A percentile compares a stretch with the other conserved stretches of the same genome.
phyloP scores from a whole-genome alignment of 2,113 vertebrate genomes.

The Potamarius usumacintae region DNA sequence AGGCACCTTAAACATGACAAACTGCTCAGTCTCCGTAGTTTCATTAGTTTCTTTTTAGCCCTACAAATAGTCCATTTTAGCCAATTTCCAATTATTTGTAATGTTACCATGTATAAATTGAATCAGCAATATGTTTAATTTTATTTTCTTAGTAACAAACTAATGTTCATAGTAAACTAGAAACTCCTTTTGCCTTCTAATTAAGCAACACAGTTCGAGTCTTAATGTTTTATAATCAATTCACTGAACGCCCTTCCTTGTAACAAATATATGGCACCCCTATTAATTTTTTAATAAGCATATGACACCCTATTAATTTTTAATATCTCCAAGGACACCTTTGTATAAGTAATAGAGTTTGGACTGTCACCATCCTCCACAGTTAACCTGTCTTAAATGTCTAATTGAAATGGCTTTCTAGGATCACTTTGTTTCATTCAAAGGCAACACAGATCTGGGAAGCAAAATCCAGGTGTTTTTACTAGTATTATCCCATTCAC shows the following conservation, averaged over 20 bases:
- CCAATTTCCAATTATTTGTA: background rate
- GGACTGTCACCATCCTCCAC: background rate
- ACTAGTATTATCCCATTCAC: background rate
- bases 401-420: background rate
- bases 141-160: background rate
- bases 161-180: background rate
- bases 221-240: slow-evolving; percentile 27
- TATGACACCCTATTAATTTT: slow-evolving; percentile 53
- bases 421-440: background rate
- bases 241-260: slow-evolving; percentile 24
- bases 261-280: slow-evolving; percentile 26
- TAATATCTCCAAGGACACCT: slow-evolving; percentile 47
- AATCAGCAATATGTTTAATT: background rate
- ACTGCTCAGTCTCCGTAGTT: background rate
- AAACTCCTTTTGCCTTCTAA: background rate
- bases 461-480: background rate
- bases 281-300: slow-evolving; percentile 55
- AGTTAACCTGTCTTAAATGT: background rate
- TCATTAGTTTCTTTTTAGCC: background rate
- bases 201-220: background rate
- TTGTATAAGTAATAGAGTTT: slow-evolving; percentile 36
- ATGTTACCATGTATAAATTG: background rate
- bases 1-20: background rate
- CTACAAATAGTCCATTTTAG: background rate
- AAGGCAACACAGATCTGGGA: background rate